Evolutionary conservation across 1,140 invertebrate species (phyloP), one percentile per base, ranked within the genome.

Genomic region (Oryctes rhinoceros): DNA sequence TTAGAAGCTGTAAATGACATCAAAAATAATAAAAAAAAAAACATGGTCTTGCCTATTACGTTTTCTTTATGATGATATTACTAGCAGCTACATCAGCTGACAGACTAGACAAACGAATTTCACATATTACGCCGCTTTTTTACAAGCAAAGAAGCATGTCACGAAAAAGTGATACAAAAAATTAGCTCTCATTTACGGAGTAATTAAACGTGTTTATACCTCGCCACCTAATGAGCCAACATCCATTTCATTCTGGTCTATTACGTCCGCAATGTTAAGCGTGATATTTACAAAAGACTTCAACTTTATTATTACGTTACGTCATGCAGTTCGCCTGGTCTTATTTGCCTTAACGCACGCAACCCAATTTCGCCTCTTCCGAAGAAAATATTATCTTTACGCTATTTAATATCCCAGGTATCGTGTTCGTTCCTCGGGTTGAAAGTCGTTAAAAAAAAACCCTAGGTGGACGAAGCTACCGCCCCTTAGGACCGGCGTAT

Each of bases 201-300:
- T 59, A 59, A 59, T 59, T 59, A 59, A 18, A 4, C 53, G 53
- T 59, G 53, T n/a, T 59, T 59, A 59, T 59, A 59, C 15, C 53
- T 39, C 53, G 5, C 13, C 53, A 59, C 10, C 15, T 59, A 59
- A 59, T 18, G 1, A 5, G 53, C 15, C n/a, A 59, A 59, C 53
- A 59, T 59, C n/a, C 53, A n/a, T n/a, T 59, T 59, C 18, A 59
- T 59, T 59, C 18, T 59, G 15, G 5, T 59, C 53, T 18, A 59
- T 15, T 59, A 59, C 7, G 39, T 15, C 5, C 6, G 10, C 53
- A 4, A 59, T n/a, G 53, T 59, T 59, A 59, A 59, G 18, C 53
- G 53, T 59, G n/a, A 59, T n/a, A 18, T 59, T 59, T 59, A 59
- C 53, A 59, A 18, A 59, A 59, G 53, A 59, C 53, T 59, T 59